These are phyloP conservation scores for Melanerpes aurifrons DNA, from an alignment of 2,113 vertebrate genomes.

Conservation along the genomic window DNA sequence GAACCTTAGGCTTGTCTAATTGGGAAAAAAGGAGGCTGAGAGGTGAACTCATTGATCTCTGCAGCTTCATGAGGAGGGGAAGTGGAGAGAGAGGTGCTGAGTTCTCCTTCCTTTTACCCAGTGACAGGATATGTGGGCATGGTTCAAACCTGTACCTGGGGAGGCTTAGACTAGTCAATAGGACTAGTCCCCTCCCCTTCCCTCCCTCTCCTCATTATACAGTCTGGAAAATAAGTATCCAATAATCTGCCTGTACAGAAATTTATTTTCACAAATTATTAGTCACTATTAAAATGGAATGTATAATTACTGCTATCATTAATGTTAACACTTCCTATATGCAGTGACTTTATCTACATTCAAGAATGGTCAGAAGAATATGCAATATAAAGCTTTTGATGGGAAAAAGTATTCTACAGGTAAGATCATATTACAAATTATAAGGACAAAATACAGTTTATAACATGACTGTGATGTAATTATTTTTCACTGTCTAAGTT, in stretches of 20 bases:
- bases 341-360: not conserved
- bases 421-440: not conserved
- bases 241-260: not conserved
- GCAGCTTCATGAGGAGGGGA: not conserved
- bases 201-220: not conserved
- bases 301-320: not conserved
- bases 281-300: not conserved
- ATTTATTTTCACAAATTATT: not conserved
- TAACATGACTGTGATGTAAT: not conserved
- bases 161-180: not conserved
- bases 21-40: not conserved
- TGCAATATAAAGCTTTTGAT: not conserved
- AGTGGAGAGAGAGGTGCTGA: not conserved
- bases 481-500: not conserved
- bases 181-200: not conserved
- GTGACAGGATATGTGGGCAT: rapidly evolving
- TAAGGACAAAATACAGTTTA: not conserved
- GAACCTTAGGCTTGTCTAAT: not conserved
- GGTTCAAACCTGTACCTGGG: not conserved
- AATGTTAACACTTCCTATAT: not conserved
- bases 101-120: not conserved
- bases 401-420: not conserved
- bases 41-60: not conserved
- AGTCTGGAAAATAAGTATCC: not conserved
- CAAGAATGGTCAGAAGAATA: not conserved